Evolutionary conservation across 2,888 invertebrate genomes (phyloP), one percentile per base, ranked within the genome.

Genomic region (Cephus runcator): DNA sequence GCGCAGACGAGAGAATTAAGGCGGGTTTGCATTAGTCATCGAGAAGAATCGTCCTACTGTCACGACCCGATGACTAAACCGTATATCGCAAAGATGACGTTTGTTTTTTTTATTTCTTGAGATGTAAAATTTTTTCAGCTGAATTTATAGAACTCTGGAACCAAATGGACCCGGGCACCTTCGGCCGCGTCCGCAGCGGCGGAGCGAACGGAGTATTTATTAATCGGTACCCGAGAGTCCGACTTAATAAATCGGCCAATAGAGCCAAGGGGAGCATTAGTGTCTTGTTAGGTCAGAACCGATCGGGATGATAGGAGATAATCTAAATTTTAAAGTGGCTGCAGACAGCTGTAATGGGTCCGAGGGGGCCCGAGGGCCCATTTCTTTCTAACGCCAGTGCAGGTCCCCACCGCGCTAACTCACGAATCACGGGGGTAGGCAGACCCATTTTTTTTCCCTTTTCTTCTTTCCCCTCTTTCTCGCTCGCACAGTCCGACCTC

Each of bases 201-300:
- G 23, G 56, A 23, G 23, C 56, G 56, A 56, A 56, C 23, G 23
- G 56, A 56, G 56, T 56, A 56, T 56, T 56, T 56, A 56, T 56
- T 56, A 71, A 71, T 31, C 34, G 71, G 31, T 2, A 11, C 71
- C 33, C 31, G 71, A 6, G 71, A 6, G 71, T 34, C 33, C 56
- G 68, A 75, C 40, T 78, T 78, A 78, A 78, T 78, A 78, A 78
- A 78, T 78, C 78, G 78, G 78, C 76, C 75, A 78, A 78, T 78
- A 75, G 75, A 56, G 73, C 69, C 78, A 69, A 75, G 11, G 78
- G 30, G 76, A 76, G 78, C 78, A 78, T 78, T 78, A 78, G 78
- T 75, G 78, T 78, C 78, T 78, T 76, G 78, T 78, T 78, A 78
- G 76, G 76, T 71, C 71, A 75, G 77, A 71, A 35, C 33, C 76